These are phyloP conservation scores for Drosophila arawakana DNA, from an alignment of 1,140 invertebrate genomes.

Conservation along the genomic window DNA sequence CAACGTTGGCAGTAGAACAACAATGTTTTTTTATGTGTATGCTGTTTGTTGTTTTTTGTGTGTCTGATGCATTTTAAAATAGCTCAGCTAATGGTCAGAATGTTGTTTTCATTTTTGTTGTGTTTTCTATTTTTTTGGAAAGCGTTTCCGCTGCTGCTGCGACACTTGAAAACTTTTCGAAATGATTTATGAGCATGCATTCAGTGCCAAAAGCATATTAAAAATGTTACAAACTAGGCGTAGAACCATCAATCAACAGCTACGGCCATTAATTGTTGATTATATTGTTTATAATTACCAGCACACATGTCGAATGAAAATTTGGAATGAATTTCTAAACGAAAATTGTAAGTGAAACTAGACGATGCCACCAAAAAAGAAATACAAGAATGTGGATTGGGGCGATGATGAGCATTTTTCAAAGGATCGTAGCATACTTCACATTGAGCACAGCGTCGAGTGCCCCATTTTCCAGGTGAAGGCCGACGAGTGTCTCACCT, in stretches of 20 bases:
- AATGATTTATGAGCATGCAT: conserved; percentile 64
- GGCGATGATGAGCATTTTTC: conserved; percentile 63
- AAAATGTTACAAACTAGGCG: conserved; percentile 38
- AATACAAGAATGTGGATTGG: conserved; percentile 70
- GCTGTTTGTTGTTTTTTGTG: conserved; percentile 21
- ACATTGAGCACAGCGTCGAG: conserved; percentile 73
- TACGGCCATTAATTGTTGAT: conserved; percentile 52
- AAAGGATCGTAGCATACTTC: conserved; percentile 73
- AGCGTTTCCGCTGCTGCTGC: conserved; percentile 37
- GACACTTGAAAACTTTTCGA: conserved; percentile 46
- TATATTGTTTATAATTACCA: conserved; percentile 34
- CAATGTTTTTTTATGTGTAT: conserved; percentile 36
- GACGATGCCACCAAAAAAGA: conserved; percentile 44
- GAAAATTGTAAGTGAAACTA: neutral
- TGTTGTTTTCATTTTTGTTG: conserved; percentile 3
- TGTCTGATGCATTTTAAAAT: conserved; percentile 59
- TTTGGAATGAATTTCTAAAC: neutral
- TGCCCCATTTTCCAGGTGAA: conserved; percentile 75
- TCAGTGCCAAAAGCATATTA: conserved; percentile 40
- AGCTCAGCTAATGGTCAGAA: conserved; percentile 59
- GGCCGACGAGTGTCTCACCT: conserved; percentile 68
- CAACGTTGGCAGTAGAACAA: conserved; percentile 67
- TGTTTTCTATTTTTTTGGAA: conserved; percentile 40
- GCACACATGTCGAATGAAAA: conserved; percentile 21
- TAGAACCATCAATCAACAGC: conserved; percentile 59